Conservation (phyloP, 1,140 invertebrate species). For the Mya arenaria region DNA sequence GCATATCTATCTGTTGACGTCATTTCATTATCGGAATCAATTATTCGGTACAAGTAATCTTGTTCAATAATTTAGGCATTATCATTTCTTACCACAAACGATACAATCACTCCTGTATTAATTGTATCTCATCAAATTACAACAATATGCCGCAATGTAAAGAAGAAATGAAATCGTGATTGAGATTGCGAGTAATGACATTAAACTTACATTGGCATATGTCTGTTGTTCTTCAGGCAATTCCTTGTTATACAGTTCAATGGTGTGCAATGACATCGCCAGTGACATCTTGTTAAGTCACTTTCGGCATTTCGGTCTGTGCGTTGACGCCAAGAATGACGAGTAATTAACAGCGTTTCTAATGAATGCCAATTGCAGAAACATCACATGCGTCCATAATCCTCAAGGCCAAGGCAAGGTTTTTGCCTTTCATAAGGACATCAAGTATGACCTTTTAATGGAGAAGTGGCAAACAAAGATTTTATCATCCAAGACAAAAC, state of each 20-base stretch:
- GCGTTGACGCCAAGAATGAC: conserved; percentile 74
- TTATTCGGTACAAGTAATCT: too few species aligned
- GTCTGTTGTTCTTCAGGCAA: too few species aligned
- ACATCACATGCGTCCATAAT: conserved; percentile 73
- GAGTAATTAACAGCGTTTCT: conserved; percentile 75
- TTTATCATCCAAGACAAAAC: conserved; percentile 56
- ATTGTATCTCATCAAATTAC: too few species aligned
- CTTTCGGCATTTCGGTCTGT: conserved; percentile 75
- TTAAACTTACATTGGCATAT: too few species aligned
- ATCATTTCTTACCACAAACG: too few species aligned
- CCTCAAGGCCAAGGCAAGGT: conserved; percentile 73
- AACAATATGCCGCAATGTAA: too few species aligned
- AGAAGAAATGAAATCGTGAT: too few species aligned
- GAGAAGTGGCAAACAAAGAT: conserved; percentile 58
- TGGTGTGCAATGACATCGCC: conserved; percentile 77
- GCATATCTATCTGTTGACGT: too few species aligned
- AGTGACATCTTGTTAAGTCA: conserved; percentile 71
- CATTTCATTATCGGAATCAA: too few species aligned
- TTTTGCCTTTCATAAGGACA: conserved; percentile 64
- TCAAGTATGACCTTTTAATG: conserved; percentile 52
- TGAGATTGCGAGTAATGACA: too few species aligned
- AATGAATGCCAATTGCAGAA: conserved; percentile 71
- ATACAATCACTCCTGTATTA: too few species aligned
- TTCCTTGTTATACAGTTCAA: conserved; percentile 75
- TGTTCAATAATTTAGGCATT: too few species aligned